Evolutionary conservation across 2,113 vertebrate species (phyloP).

Genomic region (Paramisgurnus dabryanus): DNA sequence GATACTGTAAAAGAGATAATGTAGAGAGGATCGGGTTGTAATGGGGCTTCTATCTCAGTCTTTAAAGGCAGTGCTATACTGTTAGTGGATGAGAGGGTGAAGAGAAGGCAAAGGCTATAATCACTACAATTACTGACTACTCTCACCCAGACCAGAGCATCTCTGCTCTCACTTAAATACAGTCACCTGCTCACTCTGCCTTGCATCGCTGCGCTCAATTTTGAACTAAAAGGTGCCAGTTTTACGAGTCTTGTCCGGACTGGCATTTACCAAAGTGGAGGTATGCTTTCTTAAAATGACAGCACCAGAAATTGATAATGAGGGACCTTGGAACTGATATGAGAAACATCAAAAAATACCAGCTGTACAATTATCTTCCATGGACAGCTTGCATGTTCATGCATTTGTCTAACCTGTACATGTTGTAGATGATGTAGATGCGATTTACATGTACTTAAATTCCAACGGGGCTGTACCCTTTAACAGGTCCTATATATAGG

Average conservation of each 20-base stretch:
- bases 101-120: conserved; percentile 40
- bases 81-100: conserved; percentile 26
- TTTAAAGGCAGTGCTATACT: conserved; percentile 7
- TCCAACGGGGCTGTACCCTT: too few relatives aligned
- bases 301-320: conserved; percentile 11
- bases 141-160: conserved; percentile 21
- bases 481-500: too few relatives aligned
- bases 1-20: conserved; percentile 20
- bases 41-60: conserved; percentile 29
- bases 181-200: conserved; percentile 25
- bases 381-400: background rate
- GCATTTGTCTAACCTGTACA: background rate
- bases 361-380: background rate
- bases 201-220: conserved; percentile 30
- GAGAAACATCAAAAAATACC: background rate
- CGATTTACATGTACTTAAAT: background rate
- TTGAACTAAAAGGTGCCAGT: conserved; percentile 24
- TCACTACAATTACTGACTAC: conserved; percentile 33
- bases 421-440: background rate
- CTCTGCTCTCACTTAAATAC: conserved; percentile 15
- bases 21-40: conserved; percentile 34
- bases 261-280: conserved; percentile 11
- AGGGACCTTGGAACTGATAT: background rate
- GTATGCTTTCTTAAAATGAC: conserved; percentile 14
- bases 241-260: background rate